phyloP scores from a whole-genome alignment of 2,797 vertebrate genomes.

The Gadopsis bispinosus region DNA sequence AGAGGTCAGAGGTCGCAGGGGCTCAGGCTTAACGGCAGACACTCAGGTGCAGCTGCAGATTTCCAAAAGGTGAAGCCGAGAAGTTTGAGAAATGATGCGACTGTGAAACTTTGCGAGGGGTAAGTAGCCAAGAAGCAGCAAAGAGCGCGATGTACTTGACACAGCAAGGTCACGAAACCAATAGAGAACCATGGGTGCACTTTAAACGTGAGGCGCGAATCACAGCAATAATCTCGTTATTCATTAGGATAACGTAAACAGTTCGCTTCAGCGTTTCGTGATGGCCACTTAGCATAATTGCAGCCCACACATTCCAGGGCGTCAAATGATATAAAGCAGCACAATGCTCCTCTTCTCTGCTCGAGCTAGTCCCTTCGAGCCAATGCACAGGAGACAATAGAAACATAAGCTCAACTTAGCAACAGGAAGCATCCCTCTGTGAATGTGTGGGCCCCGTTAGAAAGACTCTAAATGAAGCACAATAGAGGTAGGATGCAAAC shows the following conservation, averaged over 20 bases:
- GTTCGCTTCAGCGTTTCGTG: constrained; percentile 48
- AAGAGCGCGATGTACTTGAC: not conserved
- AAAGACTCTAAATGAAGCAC: constrained; percentile 42
- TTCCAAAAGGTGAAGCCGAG: constrained; percentile 19
- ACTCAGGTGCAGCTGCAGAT: not conserved
- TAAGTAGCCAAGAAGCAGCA: not conserved
- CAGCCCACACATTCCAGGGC: constrained; percentile 66
- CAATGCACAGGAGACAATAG: constrained; percentile 71
- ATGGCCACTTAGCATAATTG: constrained; percentile 68
- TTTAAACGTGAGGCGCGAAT: constrained; percentile 28
- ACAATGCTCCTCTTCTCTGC: constrained; percentile 74
- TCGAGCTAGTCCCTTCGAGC: constrained; percentile 66
- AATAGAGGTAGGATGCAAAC: constrained; percentile 42
- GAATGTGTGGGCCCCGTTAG: constrained; percentile 39
- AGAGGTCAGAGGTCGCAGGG: not conserved
- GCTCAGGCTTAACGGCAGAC: constrained; percentile 9
- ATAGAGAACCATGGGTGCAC: not conserved
- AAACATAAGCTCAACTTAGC: constrained; percentile 68
- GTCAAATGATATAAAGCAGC: constrained; percentile 67
- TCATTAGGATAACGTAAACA: constrained; percentile 53
- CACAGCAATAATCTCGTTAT: constrained; percentile 30
- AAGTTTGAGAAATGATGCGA: constrained; percentile 2
- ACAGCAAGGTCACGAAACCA: not conserved
- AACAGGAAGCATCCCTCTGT: constrained; percentile 72
- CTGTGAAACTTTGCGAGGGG: not conserved